Evolutionary conservation across 2,113 vertebrate genomes (phyloP).

Genomic region (Anguilla rostrata): DNA sequence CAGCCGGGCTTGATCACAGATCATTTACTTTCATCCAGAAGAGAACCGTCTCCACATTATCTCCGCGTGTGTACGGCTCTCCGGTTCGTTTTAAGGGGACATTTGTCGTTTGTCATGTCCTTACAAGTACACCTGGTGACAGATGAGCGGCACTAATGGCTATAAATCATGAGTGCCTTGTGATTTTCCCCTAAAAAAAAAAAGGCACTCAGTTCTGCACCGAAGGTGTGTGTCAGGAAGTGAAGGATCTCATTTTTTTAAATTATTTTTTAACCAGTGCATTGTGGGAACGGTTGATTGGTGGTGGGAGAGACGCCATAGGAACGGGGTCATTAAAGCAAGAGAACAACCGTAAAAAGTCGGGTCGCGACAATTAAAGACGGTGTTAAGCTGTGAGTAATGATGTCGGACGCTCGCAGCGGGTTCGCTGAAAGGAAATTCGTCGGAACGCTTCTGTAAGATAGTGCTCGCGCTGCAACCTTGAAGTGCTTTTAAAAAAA

Average conservation of each 20-base stretch:
- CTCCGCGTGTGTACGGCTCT: not conserved
- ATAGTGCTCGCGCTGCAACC: not conserved
- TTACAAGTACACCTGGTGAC: conserved; percentile 3
- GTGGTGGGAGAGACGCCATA: not conserved
- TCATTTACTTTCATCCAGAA: not conserved
- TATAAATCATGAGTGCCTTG: conserved; percentile 14
- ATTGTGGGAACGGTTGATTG: conserved; percentile 2
- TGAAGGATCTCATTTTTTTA: not conserved
- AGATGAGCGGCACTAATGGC: conserved; percentile 1
- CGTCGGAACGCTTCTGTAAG: not conserved
- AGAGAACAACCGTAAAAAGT: not conserved
- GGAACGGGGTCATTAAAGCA: not conserved
- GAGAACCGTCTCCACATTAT: not conserved
- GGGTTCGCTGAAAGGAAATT: not conserved
- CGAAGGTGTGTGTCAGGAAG: not conserved
- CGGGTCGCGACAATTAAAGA: not conserved
- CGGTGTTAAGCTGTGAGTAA: not conserved
- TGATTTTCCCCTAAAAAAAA: not conserved
- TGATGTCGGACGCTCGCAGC: not conserved
- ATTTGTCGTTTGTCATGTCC: conserved; percentile 12
- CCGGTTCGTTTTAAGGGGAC: conserved; percentile 5
- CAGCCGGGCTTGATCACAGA: conserved; percentile 8
- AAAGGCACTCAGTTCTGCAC: not conserved
- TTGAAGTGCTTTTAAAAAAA: not conserved
- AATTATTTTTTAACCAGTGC: no score